Conservation (phyloP, 2,797 vertebrate species). For the Pyrocephalus nanus region DNA sequence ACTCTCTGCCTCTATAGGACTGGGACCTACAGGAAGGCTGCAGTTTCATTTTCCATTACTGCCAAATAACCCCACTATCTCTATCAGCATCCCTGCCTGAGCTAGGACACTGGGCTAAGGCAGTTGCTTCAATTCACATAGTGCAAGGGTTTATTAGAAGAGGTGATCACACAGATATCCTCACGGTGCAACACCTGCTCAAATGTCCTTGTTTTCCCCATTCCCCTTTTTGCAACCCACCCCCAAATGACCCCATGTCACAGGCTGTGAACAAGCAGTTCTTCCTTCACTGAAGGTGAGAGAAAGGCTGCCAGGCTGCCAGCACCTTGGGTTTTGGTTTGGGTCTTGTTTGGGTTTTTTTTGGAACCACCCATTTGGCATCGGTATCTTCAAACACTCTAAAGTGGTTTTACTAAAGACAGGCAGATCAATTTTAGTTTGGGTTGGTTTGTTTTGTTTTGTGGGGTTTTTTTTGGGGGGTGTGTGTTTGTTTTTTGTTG, state of each 20-base stretch:
- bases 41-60: not conserved
- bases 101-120: not conserved
- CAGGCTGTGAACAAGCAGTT: not conserved
- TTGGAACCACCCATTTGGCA: not conserved
- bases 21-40: not conserved
- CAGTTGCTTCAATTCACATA: not conserved
- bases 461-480: too few species aligned
- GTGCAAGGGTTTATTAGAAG: not conserved
- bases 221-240: not conserved
- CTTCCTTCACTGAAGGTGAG: not conserved
- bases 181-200: not conserved
- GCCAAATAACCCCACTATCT: not conserved
- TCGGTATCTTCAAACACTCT: not conserved
- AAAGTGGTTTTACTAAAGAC: not conserved
- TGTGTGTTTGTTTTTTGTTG: too few species aligned
- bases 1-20: not conserved
- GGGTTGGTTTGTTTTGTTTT: too few species aligned
- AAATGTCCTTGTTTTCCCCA: not conserved
- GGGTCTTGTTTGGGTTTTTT: not conserved
- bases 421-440: rapidly evolving
- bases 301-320: not conserved
- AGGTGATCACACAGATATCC: not conserved
- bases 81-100: not conserved
- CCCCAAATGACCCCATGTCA: not conserved
- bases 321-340: not conserved